These are phyloP conservation scores for Mesembrinibis cayennensis DNA, from an alignment of 2,113 vertebrate genomes.

Conservation along the genomic window DNA sequence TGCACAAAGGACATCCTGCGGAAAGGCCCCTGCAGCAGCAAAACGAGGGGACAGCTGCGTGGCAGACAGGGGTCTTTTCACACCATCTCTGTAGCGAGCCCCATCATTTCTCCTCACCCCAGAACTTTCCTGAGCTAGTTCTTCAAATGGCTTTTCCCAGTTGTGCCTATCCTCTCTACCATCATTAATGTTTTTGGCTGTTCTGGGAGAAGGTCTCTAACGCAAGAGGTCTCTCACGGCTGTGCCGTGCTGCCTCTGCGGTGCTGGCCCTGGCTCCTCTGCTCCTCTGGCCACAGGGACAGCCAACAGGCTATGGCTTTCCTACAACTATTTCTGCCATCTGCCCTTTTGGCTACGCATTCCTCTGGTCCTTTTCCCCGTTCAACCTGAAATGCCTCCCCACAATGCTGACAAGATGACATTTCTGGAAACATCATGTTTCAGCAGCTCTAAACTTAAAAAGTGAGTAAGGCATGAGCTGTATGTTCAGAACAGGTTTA, in stretches of 20 bases:
- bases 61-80: background rate
- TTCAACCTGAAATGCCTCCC: background rate
- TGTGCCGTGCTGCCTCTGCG: accelerated
- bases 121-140: background rate
- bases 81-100: accelerated
- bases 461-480: background rate
- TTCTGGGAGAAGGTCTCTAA: background rate
- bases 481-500: background rate
- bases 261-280: background rate
- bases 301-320: accelerated
- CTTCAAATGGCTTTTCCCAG: background rate
- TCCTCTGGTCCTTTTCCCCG: background rate
- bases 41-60: background rate
- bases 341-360: background rate
- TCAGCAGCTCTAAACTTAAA: background rate
- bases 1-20: accelerated
- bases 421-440: background rate
- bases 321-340: background rate
- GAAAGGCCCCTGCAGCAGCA: background rate
- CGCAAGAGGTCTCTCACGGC: accelerated
- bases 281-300: accelerated
- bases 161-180: background rate
- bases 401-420: background rate
- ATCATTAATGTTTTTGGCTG: background rate
- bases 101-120: background rate